Conservation (phyloP, 2,888 invertebrate genomes). For the Clunio marinus region DNA sequence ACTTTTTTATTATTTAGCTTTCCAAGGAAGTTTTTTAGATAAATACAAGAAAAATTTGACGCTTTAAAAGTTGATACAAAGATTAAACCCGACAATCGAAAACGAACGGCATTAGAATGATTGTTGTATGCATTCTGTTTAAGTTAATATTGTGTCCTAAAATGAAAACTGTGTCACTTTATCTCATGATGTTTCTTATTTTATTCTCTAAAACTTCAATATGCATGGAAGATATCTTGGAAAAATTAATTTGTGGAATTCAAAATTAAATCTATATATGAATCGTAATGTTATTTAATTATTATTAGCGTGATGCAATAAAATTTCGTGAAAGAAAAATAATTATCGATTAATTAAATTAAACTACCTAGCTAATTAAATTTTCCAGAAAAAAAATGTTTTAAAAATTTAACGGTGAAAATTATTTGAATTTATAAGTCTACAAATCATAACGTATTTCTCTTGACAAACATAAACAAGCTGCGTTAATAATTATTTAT, state of each 20-base stretch:
- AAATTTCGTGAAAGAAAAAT: not conserved
- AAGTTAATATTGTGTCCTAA: not conserved
- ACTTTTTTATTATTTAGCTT: no score
- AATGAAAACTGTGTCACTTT: no score
- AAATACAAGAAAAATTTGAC: no score
- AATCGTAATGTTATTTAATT: not conserved
- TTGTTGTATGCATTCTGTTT: not conserved
- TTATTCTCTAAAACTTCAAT: not conserved
- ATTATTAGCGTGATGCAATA: not conserved
- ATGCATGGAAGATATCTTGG: not conserved
- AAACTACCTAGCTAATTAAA: no score
- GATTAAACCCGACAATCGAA: constrained; percentile 9
- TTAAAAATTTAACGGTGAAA: no score
- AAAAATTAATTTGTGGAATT: not conserved
- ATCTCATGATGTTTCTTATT: not conserved
- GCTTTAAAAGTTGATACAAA: not conserved
- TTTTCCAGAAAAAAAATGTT: no score
- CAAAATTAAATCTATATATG: not conserved
- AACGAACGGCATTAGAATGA: no score
- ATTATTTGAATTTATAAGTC: no score
- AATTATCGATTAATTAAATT: not conserved
- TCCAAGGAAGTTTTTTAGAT: not conserved
- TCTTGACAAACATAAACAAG: no score
- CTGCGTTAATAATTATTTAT: no score
- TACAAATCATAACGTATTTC: no score